Base-by-base conservation (phyloP, 2,797 vertebrate species). In the Spinibarbus caldwelli region DNA sequence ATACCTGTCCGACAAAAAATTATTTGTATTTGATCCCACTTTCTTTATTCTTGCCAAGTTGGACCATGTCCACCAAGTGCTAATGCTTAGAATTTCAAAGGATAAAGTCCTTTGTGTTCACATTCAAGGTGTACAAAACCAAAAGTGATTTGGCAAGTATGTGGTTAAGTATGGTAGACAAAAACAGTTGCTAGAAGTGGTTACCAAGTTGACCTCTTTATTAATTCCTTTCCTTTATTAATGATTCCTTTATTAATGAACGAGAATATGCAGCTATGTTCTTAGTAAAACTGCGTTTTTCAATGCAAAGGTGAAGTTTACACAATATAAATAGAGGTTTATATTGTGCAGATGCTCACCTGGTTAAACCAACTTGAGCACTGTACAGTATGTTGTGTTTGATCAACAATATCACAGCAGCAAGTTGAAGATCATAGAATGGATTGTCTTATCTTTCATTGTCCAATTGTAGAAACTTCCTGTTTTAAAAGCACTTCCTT, bases 401-500 rank as follows among this genome's bases (percentile, higher is more conserved):
- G 29, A 36, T 21, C 21, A 9, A 36, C 43, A 67, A 52, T 9
- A 26, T 41, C 66, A 81, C 47, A 12, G 8, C 23, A 54, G 23
- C 11, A 15, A 70, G 66, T 14, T 9, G 8, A 52, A 26, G 78
- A 70, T 36, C 64, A 80, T 80, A 38, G 3, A 66, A 54, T 8
- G 49, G 11, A 41, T 41, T 41, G 52, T 34, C 59, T 66, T 47
- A 21, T 8, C 49, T 82, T 43, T 59, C 36, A 59, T 59, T 72
- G n/a, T 82, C 34, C 17, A 29, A 21, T 81, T 10, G 9, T 81
- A 57, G 31, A 29, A 6, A 8, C 49, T 57, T 82, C n/a, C 67
- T 43, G 31, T 52, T 70, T 36, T 52, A 68, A 80, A 68, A 80
- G 14, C 23, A 10, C 17, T 62, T 79, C 26, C 57, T 47, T 80